Evolutionary conservation across 2,113 vertebrate species (phyloP), one percentile per base, ranked within the genome.

Genomic region (Rhabdomys dilectus): DNA sequence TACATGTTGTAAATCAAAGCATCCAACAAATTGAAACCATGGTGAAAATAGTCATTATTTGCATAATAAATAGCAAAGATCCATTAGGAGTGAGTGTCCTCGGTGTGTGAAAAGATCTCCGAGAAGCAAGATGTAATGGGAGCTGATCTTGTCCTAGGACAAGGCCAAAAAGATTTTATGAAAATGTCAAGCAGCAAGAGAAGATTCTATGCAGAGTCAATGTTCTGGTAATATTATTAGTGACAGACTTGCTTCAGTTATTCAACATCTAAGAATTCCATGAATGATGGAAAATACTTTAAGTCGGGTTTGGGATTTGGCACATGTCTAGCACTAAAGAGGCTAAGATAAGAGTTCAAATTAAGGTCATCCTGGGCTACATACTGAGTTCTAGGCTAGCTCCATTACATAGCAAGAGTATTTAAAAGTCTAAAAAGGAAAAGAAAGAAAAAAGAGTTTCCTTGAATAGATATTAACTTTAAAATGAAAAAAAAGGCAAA

Each of bases 161-260:
- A 17, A 78, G 5, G 42, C 89, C 51, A 66, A 39, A 51, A 89
- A 86, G 10, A 58, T 31, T 73, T 88, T 56, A 29, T 42, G 24
- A n/a, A 53, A 89, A 91, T 21, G 13, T 60, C 51, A 34, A 58
- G 64, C 4, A 73, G 64, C 60, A n/a, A 92, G 13, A 89, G 26
- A 93, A 89, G 48, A 56, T 58, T 92, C 48, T n/a, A 66, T 45
- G 85, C 62, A 53, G 29, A 91, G 94, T 64, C 68, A 72, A 93
- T 68, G 1, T 26, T 88, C 22, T 84, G 24, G n/a, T 13, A 48
- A 17, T 73, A 19, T 66, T 42, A 26, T 5, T 51, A 72, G 42
- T 78, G 15, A 87, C 31, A 22, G 19, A 68, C 19, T 60, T 87
- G 17, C 0, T 26, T 81, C 66, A 31, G 7, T 3, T 53, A 24